phyloP scores from a whole-genome alignment of 2,888 invertebrate genomes.

The Harmothoe impar region DNA sequence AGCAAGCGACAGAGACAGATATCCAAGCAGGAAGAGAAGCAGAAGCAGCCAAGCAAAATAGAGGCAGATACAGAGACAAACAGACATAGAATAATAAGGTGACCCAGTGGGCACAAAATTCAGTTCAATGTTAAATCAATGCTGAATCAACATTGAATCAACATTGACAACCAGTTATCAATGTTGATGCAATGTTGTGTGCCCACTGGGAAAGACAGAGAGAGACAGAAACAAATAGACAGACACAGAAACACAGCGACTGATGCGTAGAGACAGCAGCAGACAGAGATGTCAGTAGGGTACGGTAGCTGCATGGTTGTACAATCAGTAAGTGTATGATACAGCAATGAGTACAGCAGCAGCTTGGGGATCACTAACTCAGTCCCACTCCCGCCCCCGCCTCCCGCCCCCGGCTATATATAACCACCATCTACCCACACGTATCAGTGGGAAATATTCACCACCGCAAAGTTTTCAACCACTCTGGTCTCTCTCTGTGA shows the following conservation, averaged over 20 bases:
- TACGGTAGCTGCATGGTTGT: too few species aligned
- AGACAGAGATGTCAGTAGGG: too few species aligned
- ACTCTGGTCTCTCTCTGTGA: too few species aligned
- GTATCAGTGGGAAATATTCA: slow-evolving; percentile 36
- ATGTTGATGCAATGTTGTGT: too few species aligned
- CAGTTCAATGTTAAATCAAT: too few species aligned
- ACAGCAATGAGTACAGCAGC: background rate
- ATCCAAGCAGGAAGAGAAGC: background rate
- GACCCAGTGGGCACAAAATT: too few species aligned
- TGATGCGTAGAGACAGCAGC: background rate
- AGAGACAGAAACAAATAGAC: background rate
- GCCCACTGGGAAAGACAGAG: background rate
- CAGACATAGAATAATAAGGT: too few species aligned
- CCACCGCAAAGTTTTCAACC: background rate
- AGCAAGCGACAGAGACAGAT: background rate
- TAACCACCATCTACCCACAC: background rate
- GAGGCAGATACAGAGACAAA: background rate
- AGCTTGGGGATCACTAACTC: background rate
- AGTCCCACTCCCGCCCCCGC: background rate
- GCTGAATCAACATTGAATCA: too few species aligned
- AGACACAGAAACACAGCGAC: too few species aligned
- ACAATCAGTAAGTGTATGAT: too few species aligned
- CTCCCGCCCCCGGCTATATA: background rate
- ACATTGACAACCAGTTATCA: too few species aligned
- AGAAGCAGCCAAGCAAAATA: background rate